Evolutionary conservation across 2,888 invertebrate genomes (phyloP).

Genomic region (Alviniconcha strummeri): DNA sequence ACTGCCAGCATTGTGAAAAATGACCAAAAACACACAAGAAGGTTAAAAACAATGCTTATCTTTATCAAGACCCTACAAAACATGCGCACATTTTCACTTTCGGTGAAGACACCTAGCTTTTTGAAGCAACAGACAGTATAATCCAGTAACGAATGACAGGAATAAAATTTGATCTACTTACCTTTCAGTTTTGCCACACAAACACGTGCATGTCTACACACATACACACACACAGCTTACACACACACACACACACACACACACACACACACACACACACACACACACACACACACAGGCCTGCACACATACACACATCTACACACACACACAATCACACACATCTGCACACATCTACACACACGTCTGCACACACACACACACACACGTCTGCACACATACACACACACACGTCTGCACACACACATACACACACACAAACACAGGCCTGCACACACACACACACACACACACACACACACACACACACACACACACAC

Average conservation of each 20-base stretch:
- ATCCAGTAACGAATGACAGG: too few species aligned
- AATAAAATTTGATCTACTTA: too few species aligned
- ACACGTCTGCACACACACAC: constrained; percentile 2
- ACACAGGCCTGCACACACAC: not conserved
- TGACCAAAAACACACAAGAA: too few species aligned
- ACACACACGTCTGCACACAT: not conserved
- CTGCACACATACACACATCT: constrained; percentile 10
- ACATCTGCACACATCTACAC: not conserved
- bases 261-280: constrained; percentile 11
- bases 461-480: not conserved
- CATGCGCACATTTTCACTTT: too few species aligned
- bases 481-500: not conserved
- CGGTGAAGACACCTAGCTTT: too few species aligned
- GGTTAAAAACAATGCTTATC: too few species aligned
- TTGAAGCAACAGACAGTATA: too few species aligned
- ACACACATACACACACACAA: constrained; percentile 18
- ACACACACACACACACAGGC: constrained; percentile 16
- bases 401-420: constrained; percentile 8
- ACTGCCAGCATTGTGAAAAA: too few species aligned
- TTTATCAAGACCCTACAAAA: too few species aligned
- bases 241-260: constrained; percentile 16
- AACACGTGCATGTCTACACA: not conserved
- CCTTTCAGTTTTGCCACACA: not conserved
- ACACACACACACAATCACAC: constrained; percentile 12
- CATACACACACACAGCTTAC: not conserved